These are phyloP conservation scores for Neomorphus geoffroyi DNA, from an alignment of 2,797 vertebrate genomes.

Conservation along the genomic window DNA sequence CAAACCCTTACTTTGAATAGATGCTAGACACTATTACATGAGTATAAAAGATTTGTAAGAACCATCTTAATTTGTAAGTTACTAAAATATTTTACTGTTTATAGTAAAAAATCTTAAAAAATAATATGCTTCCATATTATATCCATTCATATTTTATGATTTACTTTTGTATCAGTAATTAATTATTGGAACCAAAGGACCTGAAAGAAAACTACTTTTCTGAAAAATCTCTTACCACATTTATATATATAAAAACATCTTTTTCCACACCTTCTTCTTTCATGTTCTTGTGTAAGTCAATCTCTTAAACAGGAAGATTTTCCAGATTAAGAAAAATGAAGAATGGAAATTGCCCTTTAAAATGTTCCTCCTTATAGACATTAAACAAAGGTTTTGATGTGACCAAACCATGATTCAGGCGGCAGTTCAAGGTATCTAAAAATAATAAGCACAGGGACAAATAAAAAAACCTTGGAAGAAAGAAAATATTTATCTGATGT, in stretches of 20 bases:
- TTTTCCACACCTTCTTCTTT: neutral
- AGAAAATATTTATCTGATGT: neutral
- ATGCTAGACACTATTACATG: too few species aligned
- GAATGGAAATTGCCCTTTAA: neutral
- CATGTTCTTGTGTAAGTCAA: neutral
- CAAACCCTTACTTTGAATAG: neutral
- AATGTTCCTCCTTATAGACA: neutral
- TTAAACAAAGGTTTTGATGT: neutral
- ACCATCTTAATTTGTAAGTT: neutral
- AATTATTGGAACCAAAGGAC: neutral
- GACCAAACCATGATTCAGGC: neutral
- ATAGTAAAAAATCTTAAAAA: neutral
- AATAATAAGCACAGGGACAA: neutral
- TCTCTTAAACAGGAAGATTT: neutral
- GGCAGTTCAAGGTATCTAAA: neutral
- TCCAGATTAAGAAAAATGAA: neutral
- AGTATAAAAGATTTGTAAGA: neutral
- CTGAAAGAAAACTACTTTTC: neutral
- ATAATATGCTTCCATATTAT: neutral
- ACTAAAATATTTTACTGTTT: neutral
- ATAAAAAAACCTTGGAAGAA: neutral
- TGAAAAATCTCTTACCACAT: neutral
- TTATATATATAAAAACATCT: neutral
- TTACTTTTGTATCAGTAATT: neutral
- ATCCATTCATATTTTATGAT: neutral